A percentile compares a stretch with the other conserved stretches of the same genome.
Conservation (phyloP, 2,888 invertebrate genomes). For the Pachydiplax longipennis region DNA sequence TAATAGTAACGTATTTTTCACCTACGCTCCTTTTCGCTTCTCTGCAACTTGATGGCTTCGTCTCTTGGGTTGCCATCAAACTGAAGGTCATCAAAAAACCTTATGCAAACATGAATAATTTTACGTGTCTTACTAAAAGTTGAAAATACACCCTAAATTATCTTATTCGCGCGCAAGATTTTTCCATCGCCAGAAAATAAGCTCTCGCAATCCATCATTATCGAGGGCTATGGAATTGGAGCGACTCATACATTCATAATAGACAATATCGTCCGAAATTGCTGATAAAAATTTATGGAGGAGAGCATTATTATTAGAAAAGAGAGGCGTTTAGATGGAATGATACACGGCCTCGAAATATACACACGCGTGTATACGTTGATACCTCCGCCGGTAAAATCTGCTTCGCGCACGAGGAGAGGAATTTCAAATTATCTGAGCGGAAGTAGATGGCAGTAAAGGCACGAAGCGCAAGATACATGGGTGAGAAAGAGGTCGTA, state of each 20-base stretch:
- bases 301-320: background rate
- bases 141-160: too few relatives aligned
- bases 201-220: too few relatives aligned
- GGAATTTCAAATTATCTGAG: slow-evolving; percentile 40
- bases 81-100: too few relatives aligned
- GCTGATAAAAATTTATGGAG: background rate
- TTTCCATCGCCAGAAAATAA: too few relatives aligned
- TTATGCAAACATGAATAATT: too few relatives aligned
- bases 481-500: slow-evolving; percentile 39
- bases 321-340: slow-evolving; percentile 13
- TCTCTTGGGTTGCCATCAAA: too few relatives aligned
- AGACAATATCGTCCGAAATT: background rate
- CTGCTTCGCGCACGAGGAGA: background rate
- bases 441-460: slow-evolving; percentile 33
- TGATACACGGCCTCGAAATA: background rate
- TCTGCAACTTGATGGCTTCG: too few relatives aligned
- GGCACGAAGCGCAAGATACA: slow-evolving; percentile 13
- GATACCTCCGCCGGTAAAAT: background rate
- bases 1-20: too few relatives aligned
- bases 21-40: too few relatives aligned
- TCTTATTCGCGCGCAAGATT: too few relatives aligned
- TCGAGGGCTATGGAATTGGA: background rate
- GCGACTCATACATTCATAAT: background rate
- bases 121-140: too few relatives aligned
- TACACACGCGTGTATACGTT: background rate